Evolutionary conservation across 2,797 vertebrate genomes (phyloP).

Genomic region (Myiothlypis chrysogaster): DNA sequence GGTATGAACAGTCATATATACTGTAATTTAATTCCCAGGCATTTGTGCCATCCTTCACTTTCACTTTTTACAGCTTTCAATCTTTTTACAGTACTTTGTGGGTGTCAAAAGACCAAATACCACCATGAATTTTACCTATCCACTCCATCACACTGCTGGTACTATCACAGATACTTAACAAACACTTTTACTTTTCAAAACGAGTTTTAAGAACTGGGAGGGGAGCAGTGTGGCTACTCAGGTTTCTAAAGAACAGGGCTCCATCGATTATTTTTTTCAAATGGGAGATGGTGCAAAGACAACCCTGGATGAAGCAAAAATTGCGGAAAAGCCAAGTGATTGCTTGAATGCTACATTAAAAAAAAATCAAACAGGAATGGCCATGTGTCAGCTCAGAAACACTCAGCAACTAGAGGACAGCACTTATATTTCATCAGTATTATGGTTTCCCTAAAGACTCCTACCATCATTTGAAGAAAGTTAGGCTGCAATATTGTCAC

Average conservation of each 20-base stretch:
- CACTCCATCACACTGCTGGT: background rate
- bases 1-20: background rate
- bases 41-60: background rate
- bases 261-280: background rate
- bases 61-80: background rate
- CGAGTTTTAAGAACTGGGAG: background rate
- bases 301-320: background rate
- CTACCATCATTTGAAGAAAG: background rate
- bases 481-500: background rate
- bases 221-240: background rate
- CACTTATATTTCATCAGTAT: background rate
- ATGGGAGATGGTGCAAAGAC: background rate
- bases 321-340: background rate
- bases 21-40: background rate
- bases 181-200: background rate
- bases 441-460: background rate
- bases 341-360: background rate
- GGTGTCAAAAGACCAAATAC: background rate
- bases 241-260: background rate
- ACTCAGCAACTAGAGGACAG: background rate
- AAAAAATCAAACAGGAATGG: background rate
- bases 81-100: background rate
- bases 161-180: background rate
- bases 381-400: background rate
- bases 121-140: background rate